Evolutionary conservation across 2,888 invertebrate species (phyloP), one percentile per base, ranked within the genome.

Genomic region (Opisthograptis luteolata): DNA sequence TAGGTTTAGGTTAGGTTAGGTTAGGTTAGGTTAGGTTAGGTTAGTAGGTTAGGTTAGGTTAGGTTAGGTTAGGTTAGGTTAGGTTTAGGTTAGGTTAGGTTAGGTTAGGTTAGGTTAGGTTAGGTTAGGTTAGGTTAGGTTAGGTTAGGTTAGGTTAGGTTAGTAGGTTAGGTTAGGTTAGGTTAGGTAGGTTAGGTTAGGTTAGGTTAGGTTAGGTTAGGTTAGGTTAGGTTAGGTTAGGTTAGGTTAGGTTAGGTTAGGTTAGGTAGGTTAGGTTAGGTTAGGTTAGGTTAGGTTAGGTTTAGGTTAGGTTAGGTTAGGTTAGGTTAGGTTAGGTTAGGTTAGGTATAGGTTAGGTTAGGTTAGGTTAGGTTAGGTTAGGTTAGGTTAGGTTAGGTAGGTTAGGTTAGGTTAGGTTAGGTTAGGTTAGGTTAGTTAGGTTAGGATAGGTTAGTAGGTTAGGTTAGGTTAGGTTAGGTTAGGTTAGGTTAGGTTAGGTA

Each of bases 191-290:
- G n/a, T n/a, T n/a, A 54, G 52, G 49, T 53, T 47, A 49, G 43
- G 47, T 44, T 55, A 55, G 59, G 57, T 58, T 59, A 56, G 58
- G 58, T 57, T 56, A 60, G 58, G 59, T 62, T 61, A 57, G 60
- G 60, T 58, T 61, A 58, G 60, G 58, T 61, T 61, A 57, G 64
- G 60, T 62, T 64, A 60, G 60, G 59, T 59, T 60, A 60, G 62
- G 64, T 64, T 62, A 60, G 59, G 62, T 66, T 65, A 65, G 66
- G 65, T 61, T 59, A 57, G 60, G n/a, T n/a, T n/a, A n/a, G n/a
- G n/a, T n/a, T n/a, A n/a, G n/a, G n/a, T n/a, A n/a, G n/a, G n/a
- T n/a, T n/a, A n/a, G n/a, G n/a, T n/a, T n/a, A n/a, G n/a, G n/a
- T n/a, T n/a, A n/a, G n/a, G n/a, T n/a, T n/a, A n/a, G n/a, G n/a